Evolutionary conservation across 2,113 vertebrate species (phyloP), one percentile per base, ranked within the genome.

Genomic region (Cranoglanis bouderius): DNA sequence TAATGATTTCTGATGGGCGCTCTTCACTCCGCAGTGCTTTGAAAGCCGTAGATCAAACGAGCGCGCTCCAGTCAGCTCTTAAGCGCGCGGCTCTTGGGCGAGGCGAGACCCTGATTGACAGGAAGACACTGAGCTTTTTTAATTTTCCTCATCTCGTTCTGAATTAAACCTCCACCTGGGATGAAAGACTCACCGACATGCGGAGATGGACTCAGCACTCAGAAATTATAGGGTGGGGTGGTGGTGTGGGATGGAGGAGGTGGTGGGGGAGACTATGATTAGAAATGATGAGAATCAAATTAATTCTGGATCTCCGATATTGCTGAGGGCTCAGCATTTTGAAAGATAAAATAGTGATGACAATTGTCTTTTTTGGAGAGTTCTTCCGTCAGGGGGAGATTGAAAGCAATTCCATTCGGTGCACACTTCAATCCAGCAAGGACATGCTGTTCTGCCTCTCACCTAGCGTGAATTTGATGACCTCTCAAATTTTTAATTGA

Each of bases 141-240:
- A 96, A 96, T 96, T 97, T 97, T 94, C 96, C 95, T 95, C 91
- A 91, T 92, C 94, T 95, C 92, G 94, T 95, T 96, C 96, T 94
- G 91, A 95, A 95, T 96, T 94, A 98, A 97, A 97, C 97, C 96
- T 97, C 96, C 95, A 96, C 95, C 95, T 94, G 92, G 94, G 95
- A 96, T 96, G 96, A 97, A 95, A 95, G 95, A 92, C 94, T 97
- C 96, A 96, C 87, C 65, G 78, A 85, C 83, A 46, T 7, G 13
- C 59, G 40, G 49, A 89, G 92, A 94, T 88, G 90, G 65, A 93
- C 85, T 81, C 32, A 38, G 89, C 92, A 91, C 90, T 92, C 90
- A 88, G 90, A 91, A 93, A 94, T 94, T 92, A 95, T 92, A 92
- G 93, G 87, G 90, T 61, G 19, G 57, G 57, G 75, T 61, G 55